Evolutionary conservation across 2,888 invertebrate species (phyloP).

Genomic region (Balanococcus diminutus): DNA sequence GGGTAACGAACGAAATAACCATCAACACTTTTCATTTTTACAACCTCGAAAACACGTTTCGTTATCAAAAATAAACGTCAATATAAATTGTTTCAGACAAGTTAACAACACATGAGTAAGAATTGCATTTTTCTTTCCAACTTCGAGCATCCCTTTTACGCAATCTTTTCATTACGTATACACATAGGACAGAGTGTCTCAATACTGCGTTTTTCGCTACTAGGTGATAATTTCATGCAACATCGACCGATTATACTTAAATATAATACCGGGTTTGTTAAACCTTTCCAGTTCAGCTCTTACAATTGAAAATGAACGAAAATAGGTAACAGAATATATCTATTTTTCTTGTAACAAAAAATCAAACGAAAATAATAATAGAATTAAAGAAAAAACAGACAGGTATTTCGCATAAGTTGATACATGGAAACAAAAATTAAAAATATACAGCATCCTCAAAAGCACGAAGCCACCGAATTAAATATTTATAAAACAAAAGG

Average conservation of each 20-base stretch:
- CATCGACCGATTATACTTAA: too few species aligned
- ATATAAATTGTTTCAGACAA: slow-evolving; percentile 3
- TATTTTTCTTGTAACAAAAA: slow-evolving; percentile 37
- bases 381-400: background rate
- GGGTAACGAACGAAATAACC: background rate
- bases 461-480: background rate
- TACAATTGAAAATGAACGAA: background rate
- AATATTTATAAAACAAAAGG: slow-evolving; percentile 11
- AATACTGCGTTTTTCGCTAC: too few species aligned
- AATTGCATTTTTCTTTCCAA: background rate
- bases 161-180: background rate
- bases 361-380: slow-evolving; percentile 27
- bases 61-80: slow-evolving; percentile 16
- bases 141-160: background rate
- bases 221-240: too few species aligned
- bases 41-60: background rate
- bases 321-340: slow-evolving; percentile 21
- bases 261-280: too few species aligned
- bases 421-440: background rate
- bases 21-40: background rate
- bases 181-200: too few species aligned
- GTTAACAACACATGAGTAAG: background rate
- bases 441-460: background rate
- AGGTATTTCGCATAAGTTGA: slow-evolving; percentile 1
- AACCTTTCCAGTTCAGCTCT: background rate